phyloP scores from a whole-genome alignment of 2,113 vertebrate species.

The Spilogale gracilis region DNA sequence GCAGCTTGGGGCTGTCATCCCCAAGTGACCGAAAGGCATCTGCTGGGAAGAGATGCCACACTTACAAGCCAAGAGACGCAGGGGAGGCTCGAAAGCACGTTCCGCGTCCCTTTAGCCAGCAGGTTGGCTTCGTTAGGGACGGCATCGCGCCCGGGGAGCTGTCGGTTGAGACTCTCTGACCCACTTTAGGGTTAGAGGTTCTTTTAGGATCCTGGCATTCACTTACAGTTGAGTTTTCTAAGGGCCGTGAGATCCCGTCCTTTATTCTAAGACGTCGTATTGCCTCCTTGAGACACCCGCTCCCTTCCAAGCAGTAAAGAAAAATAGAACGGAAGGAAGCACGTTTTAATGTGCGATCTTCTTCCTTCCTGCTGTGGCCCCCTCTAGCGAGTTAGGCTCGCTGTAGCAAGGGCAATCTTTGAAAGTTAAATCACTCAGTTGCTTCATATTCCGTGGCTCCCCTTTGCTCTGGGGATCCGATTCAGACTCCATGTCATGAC shows the following conservation, averaged over 20 bases:
- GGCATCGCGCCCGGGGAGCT: too few species aligned
- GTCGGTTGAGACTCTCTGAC: neutral
- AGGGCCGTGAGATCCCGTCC: neutral
- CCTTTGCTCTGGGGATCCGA: neutral
- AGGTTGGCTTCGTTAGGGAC: neutral
- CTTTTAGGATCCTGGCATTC: neutral
- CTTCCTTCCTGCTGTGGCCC: neutral
- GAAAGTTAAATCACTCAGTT: neutral
- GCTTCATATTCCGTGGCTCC: accelerated
- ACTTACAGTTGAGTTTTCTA: neutral
- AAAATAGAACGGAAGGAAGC: neutral
- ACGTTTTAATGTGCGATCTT: neutral
- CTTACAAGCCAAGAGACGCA: neutral
- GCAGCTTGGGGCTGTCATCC: accelerated
- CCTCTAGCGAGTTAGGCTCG: neutral
- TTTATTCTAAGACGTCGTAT: neutral
- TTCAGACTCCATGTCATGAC: accelerated
- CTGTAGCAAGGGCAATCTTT: neutral
- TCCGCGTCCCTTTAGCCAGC: neutral
- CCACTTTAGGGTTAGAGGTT: neutral
- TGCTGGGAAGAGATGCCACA: neutral
- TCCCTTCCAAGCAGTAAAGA: neutral
- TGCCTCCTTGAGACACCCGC: neutral
- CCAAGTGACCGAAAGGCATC: accelerated
- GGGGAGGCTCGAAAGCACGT: neutral